phyloP scores from a whole-genome alignment of 2,113 vertebrate genomes.

The Pelecanus crispus region DNA sequence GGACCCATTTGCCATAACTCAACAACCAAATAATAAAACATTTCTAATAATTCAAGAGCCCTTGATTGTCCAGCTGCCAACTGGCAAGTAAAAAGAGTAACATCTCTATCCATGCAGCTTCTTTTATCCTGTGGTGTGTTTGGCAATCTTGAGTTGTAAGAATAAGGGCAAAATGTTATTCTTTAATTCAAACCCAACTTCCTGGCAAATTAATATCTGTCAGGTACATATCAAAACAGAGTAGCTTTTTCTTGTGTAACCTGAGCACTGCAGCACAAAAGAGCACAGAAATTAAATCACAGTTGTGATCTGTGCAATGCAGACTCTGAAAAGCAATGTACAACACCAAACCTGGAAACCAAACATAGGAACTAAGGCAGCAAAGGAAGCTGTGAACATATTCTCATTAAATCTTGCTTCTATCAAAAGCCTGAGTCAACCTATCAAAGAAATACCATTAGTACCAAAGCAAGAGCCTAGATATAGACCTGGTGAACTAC shows the following conservation, averaged over 20 bases:
- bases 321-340: not conserved
- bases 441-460: conserved; percentile 35
- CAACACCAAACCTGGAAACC: not conserved
- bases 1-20: not conserved
- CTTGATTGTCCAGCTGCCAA: not conserved
- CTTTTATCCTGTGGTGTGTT: not conserved
- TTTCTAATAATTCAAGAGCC: not conserved
- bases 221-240: not conserved
- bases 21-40: not conserved
- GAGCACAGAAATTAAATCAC: not conserved
- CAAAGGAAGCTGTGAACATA: not conserved
- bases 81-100: not conserved
- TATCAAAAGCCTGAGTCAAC: conserved; percentile 18
- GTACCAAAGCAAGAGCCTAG: not conserved
- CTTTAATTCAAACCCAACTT: not conserved
- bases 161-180: not conserved
- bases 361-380: not conserved
- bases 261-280: not conserved
- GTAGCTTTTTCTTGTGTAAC: not conserved
- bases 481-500: not conserved
- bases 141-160: not conserved
- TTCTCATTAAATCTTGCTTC: conserved; percentile 3
- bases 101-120: not conserved
- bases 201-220: not conserved
- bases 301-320: not conserved